These are phyloP conservation scores for Lycaon pictus DNA, from an alignment of 2,113 vertebrate genomes.

Conservation along the genomic window DNA sequence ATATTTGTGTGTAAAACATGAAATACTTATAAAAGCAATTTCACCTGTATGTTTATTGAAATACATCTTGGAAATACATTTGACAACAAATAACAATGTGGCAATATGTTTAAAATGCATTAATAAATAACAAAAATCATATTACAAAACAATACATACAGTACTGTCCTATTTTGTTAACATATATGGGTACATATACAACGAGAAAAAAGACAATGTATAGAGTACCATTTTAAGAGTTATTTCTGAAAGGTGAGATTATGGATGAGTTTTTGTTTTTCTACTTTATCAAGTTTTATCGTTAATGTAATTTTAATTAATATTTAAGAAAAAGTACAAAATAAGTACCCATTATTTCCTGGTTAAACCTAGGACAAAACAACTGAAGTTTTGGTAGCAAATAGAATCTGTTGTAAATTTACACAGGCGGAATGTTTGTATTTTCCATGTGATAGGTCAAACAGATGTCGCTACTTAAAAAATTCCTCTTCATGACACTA, in stretches of 20 bases:
- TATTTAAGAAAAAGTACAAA: neutral
- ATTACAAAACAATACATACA: neutral
- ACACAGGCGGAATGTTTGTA: neutral
- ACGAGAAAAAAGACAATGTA: neutral
- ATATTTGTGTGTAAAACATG: neutral
- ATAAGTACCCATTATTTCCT: neutral
- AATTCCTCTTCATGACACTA: neutral
- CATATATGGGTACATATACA: neutral
- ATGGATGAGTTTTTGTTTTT: neutral
- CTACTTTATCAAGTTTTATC: neutral
- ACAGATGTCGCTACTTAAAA: neutral
- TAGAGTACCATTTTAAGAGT: neutral
- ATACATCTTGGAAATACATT: neutral
- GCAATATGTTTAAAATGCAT: neutral
- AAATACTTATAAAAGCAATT: slow-evolving; percentile 28
- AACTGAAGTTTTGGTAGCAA: neutral
- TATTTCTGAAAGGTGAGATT: neutral
- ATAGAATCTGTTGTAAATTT: slow-evolving; percentile 4
- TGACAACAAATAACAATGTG: neutral
- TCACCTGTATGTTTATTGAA: neutral
- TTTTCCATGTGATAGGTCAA: slow-evolving; percentile 13
- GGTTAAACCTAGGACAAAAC: neutral
- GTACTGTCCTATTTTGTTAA: neutral
- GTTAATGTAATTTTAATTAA: slow-evolving; percentile 6
- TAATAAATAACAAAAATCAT: neutral